Evolutionary conservation across 2,888 invertebrate species (phyloP).

Genomic region (Linnaemya tessellans): DNA sequence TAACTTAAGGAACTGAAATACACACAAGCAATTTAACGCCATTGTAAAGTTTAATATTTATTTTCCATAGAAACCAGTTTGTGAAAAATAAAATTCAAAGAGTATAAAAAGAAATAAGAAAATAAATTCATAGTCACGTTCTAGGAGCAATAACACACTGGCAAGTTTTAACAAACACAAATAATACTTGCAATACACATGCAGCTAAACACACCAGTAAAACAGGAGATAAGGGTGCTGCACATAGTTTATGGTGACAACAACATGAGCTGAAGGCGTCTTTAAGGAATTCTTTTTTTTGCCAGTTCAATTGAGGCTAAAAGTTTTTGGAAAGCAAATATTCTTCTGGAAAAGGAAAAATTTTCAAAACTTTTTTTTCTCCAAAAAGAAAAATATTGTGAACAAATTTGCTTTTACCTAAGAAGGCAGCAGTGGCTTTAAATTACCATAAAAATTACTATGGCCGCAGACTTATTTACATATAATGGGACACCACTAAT

Average conservation of each 20-base stretch:
- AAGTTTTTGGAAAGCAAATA: neutral
- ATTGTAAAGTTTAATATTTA: slow-evolving; percentile 8
- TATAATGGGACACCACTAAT: too few relatives aligned
- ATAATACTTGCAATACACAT: too few relatives aligned
- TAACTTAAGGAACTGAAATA: neutral
- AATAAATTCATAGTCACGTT: slow-evolving; percentile 43
- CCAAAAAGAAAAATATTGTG: neutral
- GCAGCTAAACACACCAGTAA: neutral
- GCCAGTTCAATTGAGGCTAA: slow-evolving; percentile 11
- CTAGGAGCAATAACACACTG: neutral
- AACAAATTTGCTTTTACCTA: too few relatives aligned
- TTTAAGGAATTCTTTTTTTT: slow-evolving; percentile 5
- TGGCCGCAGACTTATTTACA: too few relatives aligned
- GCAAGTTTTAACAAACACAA: neutral
- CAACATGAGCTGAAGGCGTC: neutral
- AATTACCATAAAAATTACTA: too few relatives aligned
- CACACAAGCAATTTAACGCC: slow-evolving; percentile 8
- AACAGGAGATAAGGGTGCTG: neutral
- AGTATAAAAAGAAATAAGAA: slow-evolving; percentile 6
- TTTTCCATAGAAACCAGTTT: slow-evolving; percentile 11
- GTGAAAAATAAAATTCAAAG: neutral
- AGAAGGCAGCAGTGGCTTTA: too few relatives aligned
- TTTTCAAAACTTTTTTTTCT: neutral
- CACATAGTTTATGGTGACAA: neutral
- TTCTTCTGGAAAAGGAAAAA: neutral